Evolutionary conservation across 2,888 invertebrate genomes (phyloP), one percentile per base, ranked within the genome.

Genomic region (Phengaris arion): DNA sequence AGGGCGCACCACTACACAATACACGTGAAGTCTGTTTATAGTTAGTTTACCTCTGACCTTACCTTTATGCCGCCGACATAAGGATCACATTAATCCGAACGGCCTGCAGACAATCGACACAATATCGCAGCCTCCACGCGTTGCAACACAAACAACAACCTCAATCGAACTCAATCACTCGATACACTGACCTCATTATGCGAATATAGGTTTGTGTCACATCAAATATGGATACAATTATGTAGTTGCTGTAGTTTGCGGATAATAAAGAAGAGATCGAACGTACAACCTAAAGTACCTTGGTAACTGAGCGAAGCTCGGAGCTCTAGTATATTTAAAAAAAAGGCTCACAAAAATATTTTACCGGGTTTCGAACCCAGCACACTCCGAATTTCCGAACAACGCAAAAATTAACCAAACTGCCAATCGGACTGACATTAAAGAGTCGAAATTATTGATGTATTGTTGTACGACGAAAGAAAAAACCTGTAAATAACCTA

Each of bases 141-240:
- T 64, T 64, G 64, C 64, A 64, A 45, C 64, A 64, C 64, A 35
- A 59, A 59, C 59, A 59, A 59, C 15, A 64, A 35, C 35, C 35
- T 35, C 64, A 12, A 8, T 12, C 64, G 15, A 64, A 64, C 64
- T 22, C 59, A 45, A 64, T 64, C 64, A 64, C 64, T 64, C 64
- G 64, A 64, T 64, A 64, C 45, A 64, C 64, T 64, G 64, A 45
- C 64, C 64, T 64, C 64, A 64, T 64, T 64, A 64, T 64, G 35
- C 64, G 35, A 64, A 64, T 64, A 64, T 64, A 64, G 64, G 64
- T 64, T 64, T 64, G 35, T 64, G 64, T 64, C 64, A 64, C 64
- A 13, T 64, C 64, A 35, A 64, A 74, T 69, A 74, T 64, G 13
- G 35, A 68, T 73, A 74, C 74, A 76, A 74, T 75, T 69, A 76